Evolutionary conservation across 2,888 invertebrate species (phyloP), one percentile per base, ranked within the genome.

Genomic region (Cremastobaeus sp.): DNA sequence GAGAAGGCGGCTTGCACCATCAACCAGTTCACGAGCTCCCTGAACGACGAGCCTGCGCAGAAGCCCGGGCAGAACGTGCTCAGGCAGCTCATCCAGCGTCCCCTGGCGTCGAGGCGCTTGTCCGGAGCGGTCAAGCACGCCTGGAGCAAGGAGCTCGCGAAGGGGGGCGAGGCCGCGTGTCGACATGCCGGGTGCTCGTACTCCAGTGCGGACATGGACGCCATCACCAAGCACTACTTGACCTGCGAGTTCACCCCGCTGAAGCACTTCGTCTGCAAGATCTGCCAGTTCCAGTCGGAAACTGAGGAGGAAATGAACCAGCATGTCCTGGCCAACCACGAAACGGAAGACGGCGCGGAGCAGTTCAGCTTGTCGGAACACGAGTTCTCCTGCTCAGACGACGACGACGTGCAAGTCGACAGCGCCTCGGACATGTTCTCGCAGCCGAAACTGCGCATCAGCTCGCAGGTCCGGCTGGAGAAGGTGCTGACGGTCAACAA

Each of bases 161-260:
- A 45, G 1, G 71, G 76, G 1, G 78, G 81, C 12, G 57, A 55
- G 21, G 78, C 81, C 1, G 37, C 25, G 35, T 88, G 88, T 72
- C 80, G 78, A 18, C 85, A 87, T 62, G 32, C 78, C 1, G 82
- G 82, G 25, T 88, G 88, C 60, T 41, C 74, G 11, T 87, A 82
- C 50, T 55, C 62, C 0, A 68, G 78, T 30, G 37, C 71, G 4
- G 76, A 79, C 4, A 48, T 83, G 1, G 80, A 84, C 28, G 79
- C 73, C n/a, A 84, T 88, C 9, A 78, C 77, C 17, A 59, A 82
- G n/a, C 88, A 88, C 77, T 81, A 78, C 69, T 47, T 73, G 12
- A 50, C 34, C 1, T 88, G 88, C 71, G 81, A 82, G 20, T 83
- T 84, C 20, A 68, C 65, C 0, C 64, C 50, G 4, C 55, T 64